phyloP scores from a whole-genome alignment of 2,888 invertebrate genomes.

The Lissocephala sabroskyi region DNA sequence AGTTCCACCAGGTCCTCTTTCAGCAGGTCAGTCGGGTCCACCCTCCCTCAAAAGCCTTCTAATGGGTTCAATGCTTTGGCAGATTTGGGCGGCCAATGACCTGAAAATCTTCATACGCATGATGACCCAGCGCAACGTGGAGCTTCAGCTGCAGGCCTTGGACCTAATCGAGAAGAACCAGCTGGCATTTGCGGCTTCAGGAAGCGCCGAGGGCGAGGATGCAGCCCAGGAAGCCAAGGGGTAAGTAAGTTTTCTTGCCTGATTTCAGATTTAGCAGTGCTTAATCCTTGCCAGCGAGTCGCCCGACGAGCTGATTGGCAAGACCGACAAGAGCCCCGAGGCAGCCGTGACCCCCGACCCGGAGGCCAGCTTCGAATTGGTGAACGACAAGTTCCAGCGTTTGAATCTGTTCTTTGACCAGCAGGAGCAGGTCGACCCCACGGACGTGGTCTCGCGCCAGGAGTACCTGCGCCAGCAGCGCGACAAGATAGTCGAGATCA shows the following conservation, averaged over 20 bases:
- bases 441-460: conserved; percentile 84
- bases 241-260: conserved; percentile 30
- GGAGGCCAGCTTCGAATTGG: conserved; percentile 47
- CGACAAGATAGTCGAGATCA: conserved; percentile 91
- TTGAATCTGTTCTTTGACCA: conserved; percentile 72
- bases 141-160: conserved; percentile 89
- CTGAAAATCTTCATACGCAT: conserved; percentile 90
- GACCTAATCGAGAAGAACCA: conserved; percentile 87
- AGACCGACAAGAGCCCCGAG: conserved; percentile 59
- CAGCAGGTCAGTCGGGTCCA: conserved; percentile 72
- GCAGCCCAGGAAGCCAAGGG: conserved; percentile 35
- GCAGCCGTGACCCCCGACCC: conserved; percentile 64
- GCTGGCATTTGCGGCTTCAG: conserved; percentile 75
- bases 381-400: conserved; percentile 66
- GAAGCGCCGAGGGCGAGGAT: conserved; percentile 49
- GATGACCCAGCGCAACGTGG: conserved; percentile 95
- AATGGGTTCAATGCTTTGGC: neutral
- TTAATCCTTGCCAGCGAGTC: conserved; percentile 37
- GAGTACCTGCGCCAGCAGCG: conserved; percentile 90
- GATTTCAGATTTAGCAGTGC: neutral
- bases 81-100: conserved; percentile 94
- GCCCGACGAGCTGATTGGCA: conserved; percentile 64
- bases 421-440: conserved; percentile 72
- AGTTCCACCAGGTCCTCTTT: conserved; percentile 77
- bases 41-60: neutral